phyloP scores from a whole-genome alignment of 2,797 vertebrate species.

The Chelonia mydas region DNA sequence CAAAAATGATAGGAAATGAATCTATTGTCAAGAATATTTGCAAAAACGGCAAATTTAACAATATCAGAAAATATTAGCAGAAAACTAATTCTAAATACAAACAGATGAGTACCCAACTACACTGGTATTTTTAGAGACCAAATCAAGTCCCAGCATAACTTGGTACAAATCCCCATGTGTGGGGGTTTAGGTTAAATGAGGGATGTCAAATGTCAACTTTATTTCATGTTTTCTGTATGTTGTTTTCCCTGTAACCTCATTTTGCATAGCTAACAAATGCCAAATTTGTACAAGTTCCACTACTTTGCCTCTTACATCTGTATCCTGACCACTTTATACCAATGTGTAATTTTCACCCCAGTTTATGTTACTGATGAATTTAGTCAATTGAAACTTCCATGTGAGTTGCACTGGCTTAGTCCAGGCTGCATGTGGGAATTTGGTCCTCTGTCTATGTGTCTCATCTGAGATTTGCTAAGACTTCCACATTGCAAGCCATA shows the following conservation, averaged over 20 bases:
- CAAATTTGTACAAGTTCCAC: neutral
- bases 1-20: neutral
- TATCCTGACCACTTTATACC: neutral
- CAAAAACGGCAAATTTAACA: neutral
- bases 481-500: neutral
- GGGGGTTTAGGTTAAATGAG: neutral
- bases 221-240: neutral
- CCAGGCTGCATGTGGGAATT: neutral
- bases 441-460: fast-evolving
- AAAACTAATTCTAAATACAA: neutral
- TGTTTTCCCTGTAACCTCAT: neutral
- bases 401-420: fast-evolving
- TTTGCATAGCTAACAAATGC: neutral
- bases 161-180: neutral
- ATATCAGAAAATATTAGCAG: neutral
- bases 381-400: neutral
- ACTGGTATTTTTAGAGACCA: neutral
- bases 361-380: neutral
- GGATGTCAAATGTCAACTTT: neutral
- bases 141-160: neutral
- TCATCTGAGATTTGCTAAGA: neutral
- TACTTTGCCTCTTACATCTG: neutral
- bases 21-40: neutral
- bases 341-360: neutral
- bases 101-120: fast-evolving